A percentile compares a stretch with the other conserved stretches of the same genome.
Conservation (phyloP, 2,888 invertebrate genomes). For the Drosophila peninsularis region DNA sequence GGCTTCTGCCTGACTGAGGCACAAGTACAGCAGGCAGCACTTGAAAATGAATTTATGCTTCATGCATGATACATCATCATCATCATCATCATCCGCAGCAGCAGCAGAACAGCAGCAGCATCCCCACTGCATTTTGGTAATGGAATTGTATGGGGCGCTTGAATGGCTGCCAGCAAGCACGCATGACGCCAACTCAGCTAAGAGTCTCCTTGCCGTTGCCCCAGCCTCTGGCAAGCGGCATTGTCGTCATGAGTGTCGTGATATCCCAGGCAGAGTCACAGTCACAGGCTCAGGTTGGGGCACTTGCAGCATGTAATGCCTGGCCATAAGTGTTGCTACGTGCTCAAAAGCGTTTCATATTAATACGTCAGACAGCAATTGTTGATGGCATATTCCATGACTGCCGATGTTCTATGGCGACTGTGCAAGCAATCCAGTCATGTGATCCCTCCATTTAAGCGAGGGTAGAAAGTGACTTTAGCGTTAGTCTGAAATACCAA, state of each 20-base stretch:
- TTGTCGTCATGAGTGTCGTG: slow-evolving; percentile 72
- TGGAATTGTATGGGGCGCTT: slow-evolving; percentile 75
- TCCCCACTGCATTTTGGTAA: slow-evolving; percentile 71
- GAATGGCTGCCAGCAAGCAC: slow-evolving; percentile 68
- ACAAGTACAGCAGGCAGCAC: slow-evolving; percentile 66
- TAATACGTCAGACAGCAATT: slow-evolving; percentile 75
- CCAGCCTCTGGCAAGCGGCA: slow-evolving; percentile 36
- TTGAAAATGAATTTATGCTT: slow-evolving; percentile 81
- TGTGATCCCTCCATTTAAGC: slow-evolving; percentile 78
- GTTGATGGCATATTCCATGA: slow-evolving; percentile 64
- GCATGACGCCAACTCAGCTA: slow-evolving; percentile 52
- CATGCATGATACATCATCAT: slow-evolving; percentile 80
- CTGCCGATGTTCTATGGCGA: slow-evolving; percentile 65
- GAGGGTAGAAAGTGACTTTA: slow-evolving; percentile 79
- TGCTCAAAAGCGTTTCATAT: slow-evolving; percentile 82
- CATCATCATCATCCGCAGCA: slow-evolving; percentile 61
- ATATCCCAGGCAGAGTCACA: slow-evolving; percentile 60
- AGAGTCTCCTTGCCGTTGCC: slow-evolving; percentile 13
- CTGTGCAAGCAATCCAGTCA: slow-evolving; percentile 78
- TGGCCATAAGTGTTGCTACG: slow-evolving; percentile 82
- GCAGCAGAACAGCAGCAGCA: slow-evolving; percentile 26
- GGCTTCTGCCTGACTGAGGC: slow-evolving; percentile 57
- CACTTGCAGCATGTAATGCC: slow-evolving; percentile 75
- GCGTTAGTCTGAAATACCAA: slow-evolving; percentile 65
- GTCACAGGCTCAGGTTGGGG: slow-evolving; percentile 37